Evolutionary conservation across 2,888 invertebrate species (phyloP), one percentile per base, ranked within the genome.

Genomic region (Mongoloraphidia duomilia): DNA sequence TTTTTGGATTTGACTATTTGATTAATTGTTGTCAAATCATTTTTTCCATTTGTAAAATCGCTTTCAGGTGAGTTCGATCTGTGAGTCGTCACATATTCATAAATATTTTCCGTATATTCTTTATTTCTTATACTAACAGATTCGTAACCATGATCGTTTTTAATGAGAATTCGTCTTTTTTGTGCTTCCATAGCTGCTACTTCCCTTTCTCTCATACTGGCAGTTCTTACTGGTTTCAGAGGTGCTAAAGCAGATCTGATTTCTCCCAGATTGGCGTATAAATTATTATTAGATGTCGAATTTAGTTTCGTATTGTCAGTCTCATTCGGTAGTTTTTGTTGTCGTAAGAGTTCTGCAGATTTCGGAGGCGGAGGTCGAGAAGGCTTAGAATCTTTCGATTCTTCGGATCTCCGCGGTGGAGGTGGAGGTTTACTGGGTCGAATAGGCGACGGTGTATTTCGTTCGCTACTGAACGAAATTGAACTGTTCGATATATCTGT

Each of bases 201-300:
- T 66, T 82, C 82, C 51, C 83, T 74, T 66, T 86, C 88, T 57
- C 88, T 74, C 82, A 90, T 85, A 63, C 89, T 89, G 41, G 88
- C 86, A 13, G 87, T 87, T 54, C 90, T 73, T 65, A 88, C 87
- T 12, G 89, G 90, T 66, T 90, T 91, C 49, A 84, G 77, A 11
- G 86, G 85, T 46, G 85, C 83, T 58, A 89, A 75, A 50, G 83
- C 79, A 63, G 85, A 86, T 64, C 89, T 75, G 57, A 86, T 84
- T 73, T 88, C 88, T 65, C 89, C 84, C 65, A 84, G 75, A 72
- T 89, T 89, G 55, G 87, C 88, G 68, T 89, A 89, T 61, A 88
- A 80, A 57, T 75, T 81, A 58, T 76, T 76, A 9, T 55, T 53
- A 52, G 62, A 26, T 26, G 26, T 26, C 6, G 26, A 26, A 26